Conservation (phyloP, 2,797 vertebrate species). For the Mormyrops boulengeri region DNA sequence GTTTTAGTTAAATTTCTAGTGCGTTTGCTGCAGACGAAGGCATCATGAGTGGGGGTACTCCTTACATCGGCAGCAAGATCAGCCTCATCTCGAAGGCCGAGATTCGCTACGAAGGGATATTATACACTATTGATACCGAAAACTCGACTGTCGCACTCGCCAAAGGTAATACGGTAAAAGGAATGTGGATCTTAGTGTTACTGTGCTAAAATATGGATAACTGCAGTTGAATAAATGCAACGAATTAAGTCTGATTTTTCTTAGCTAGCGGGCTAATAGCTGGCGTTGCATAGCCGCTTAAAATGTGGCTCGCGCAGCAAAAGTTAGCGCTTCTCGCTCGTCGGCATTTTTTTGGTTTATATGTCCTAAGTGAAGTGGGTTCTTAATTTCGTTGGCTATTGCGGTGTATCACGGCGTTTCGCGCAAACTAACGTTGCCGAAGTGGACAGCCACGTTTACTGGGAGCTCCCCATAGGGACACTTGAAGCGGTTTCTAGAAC, state of each 20-base stretch:
- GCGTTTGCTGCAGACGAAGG: constrained; percentile 1
- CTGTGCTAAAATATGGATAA: neutral
- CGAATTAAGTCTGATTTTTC: neutral
- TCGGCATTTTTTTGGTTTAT: neutral
- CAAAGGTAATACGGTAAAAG: constrained; percentile 67
- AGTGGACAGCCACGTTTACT: neutral
- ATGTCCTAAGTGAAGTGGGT: neutral
- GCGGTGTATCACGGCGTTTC: neutral
- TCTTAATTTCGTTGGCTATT: neutral
- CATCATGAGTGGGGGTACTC: constrained; percentile 87
- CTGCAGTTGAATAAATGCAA: neutral
- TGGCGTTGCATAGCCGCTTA: neutral
- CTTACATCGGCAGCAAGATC: constrained; percentile 95
- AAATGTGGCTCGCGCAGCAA: neutral
- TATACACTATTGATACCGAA: constrained; percentile 87
- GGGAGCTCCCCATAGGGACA: neutral
- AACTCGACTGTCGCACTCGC: constrained; percentile 95
- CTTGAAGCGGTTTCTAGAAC: neutral
- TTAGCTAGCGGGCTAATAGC: neutral
- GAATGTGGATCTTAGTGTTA: neutral
- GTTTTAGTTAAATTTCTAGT: neutral
- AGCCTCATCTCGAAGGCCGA: constrained; percentile 89
- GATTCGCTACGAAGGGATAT: constrained; percentile 85
- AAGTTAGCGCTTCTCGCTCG: neutral
- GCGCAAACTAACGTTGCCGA: neutral